Base-by-base conservation (phyloP, 2,888 invertebrate genomes). In the Alsophila aescularia region DNA sequence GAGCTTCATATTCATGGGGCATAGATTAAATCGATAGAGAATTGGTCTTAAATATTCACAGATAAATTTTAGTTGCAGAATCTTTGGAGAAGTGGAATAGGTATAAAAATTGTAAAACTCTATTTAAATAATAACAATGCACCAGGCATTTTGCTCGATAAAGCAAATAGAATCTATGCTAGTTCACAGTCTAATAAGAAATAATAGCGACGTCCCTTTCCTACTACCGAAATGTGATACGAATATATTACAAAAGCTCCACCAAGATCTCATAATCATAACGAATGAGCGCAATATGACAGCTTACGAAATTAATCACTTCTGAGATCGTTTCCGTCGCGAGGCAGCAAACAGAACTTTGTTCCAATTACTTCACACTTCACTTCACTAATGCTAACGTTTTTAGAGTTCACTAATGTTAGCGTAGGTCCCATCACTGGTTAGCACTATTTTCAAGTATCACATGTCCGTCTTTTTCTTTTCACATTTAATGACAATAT, bases 391-490 rank as follows among this genome's bases (percentile, higher is more conserved):
- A 45, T 72, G 77, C 81, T 83, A 85, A 77, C 74, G 73, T 76
- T 72, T 75, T 72, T 72, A 75, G 73, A 77, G 75, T 81, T 81
- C 77, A 81, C 85, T 83, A 82, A 76, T 74, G 77, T 84, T 77
- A 79, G 80, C 78, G 72, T 72, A 74, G 71, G 79, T 80, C 81
- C 80, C 81, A 74, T 85, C 89, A 90, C 90, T 89, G 87, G 84
- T 81, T 83, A 78, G 81, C 86, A 84, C 83, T 85, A 82, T 77
- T 79, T 77, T 77, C 79, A 75, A 83, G 80, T 84, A 89, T 85
- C 86, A 90, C 86, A 85, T 78, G 84, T 91, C 90, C 91, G 80
- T 86, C 85, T 85, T 81, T 91, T 91, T 79, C 91, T 86, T 87
- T 91, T 91, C 79, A 83, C 90, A 85, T 89, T 85, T 75, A 91